Evolutionary conservation across 1,140 invertebrate genomes (phyloP), one percentile per base, ranked within the genome.

Genomic region (Cyclargus thomasi): DNA sequence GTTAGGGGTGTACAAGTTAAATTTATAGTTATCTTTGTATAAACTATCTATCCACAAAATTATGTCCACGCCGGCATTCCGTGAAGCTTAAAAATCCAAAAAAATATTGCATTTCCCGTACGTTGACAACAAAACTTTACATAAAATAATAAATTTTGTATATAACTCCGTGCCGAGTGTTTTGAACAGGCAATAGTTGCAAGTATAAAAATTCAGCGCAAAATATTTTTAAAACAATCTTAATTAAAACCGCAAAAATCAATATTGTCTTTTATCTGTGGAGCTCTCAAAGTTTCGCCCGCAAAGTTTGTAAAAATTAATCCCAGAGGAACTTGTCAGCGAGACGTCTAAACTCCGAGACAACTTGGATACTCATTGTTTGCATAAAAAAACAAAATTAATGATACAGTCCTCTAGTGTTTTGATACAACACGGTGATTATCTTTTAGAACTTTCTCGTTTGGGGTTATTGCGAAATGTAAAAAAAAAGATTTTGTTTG

Each of bases 281-380:
- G 53, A 55, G 18, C 55, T 17, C 55, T 59, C n/a, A 55, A 55
- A 17, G n/a, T 59, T 21, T 20, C 10, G 17, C 55, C 20, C 55
- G 55, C 20, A 21, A 66, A 66, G 64, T 66, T 66, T 66, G 53
- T 66, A 66, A 66, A 66, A 66, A 66, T 66, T 55, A 59, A 66
- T 66, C 55, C 55, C 21, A 23, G 16, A 10, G 23, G 17, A 57
- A 35, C n/a, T 66, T 59, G 64, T 66, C 64, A 66, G 55, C 64
- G 55, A 53, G 23, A 65, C 64, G 23, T 65, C 64, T 66, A 66
- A 66, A 66, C 53, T 66, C 53, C 22, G 53, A 20, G 64, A 66
- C 22, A 55, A 35, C 53, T 66, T 36, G 22, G 53, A 53, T 66
- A 55, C 35, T 66, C 55, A 59, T 57, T 65, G 53, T 66, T 20